Base-by-base conservation (phyloP, 2,113 vertebrate species). In the Cathartes aura region DNA sequence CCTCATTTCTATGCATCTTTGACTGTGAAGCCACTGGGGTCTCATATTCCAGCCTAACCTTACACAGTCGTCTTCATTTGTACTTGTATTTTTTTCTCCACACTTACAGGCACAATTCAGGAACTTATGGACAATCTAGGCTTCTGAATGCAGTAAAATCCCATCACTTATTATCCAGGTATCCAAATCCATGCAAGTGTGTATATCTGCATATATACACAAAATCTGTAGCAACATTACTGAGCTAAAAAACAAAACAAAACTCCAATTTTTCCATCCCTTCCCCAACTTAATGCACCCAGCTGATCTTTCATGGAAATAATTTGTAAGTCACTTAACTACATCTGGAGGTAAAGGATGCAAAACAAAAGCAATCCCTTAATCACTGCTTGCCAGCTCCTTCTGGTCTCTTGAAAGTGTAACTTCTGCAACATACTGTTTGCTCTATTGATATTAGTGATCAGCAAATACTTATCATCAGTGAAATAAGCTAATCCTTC, bases 121-220 rank as follows among this genome's bases (percentile, higher is more conserved):
- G 60, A 91, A 85, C 5, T 36, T 30, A 43, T 2, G 3, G 43
- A 38, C 73, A 94, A 53, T 24, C 70, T 45, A 47, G 47, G 81
- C 48, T 79, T 93, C 79, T 62, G 47, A 88, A 75, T 2, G 7
- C 60, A 84, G 32, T 67, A 85, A 64, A 89, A 71, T 34, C 45
- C 75, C 91, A 78, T 38, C 1, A 2, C 74, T 70, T 90, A 53
- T 76, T 45, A 82, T 66, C 48, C 89, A 82, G 70, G 60, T 82
- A 79, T 80, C 70, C 74, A 75, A 94, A 80, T 36, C 66, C 91
- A 95, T 95, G 89, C 91, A 97, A 7, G 34, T 87, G 82, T 95
- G 50, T 81, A 81, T 36, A 87, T 64, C 84, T 75, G 89, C 53
- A 56, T 36, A 82, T 48, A 87, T 59, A 94, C 87, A 95, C 90